Conservation (phyloP, 2,888 invertebrate genomes). For the Parthenolecanium corni region DNA sequence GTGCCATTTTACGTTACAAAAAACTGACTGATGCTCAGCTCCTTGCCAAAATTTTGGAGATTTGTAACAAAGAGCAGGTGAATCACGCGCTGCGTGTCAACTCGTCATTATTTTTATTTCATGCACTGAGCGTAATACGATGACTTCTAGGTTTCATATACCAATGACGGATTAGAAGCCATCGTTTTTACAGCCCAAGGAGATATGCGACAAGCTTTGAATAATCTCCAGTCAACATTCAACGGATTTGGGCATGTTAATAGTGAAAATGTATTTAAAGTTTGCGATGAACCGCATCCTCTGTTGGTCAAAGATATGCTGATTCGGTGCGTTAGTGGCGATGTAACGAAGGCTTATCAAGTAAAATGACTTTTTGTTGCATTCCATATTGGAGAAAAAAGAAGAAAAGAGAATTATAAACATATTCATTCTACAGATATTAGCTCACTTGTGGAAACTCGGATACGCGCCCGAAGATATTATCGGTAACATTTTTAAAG, state of each 20-base stretch:
- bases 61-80: slow-evolving; percentile 63
- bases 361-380: slow-evolving; percentile 36
- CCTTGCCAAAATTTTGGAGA: slow-evolving; percentile 62
- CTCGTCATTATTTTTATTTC: too few species aligned
- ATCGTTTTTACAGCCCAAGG: slow-evolving; percentile 97
- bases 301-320: slow-evolving; percentile 84
- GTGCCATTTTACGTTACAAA: slow-evolving; percentile 89
- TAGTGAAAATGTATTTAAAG: slow-evolving; percentile 91
- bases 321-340: slow-evolving; percentile 62
- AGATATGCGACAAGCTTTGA: slow-evolving; percentile 93
- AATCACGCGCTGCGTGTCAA: too few species aligned
- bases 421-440: slow-evolving; percentile 47
- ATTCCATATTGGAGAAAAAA: neutral
- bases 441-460: slow-evolving; percentile 78
- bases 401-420: too few species aligned
- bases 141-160: slow-evolving; percentile 53
- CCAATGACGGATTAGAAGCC: slow-evolving; percentile 87
- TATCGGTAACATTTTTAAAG: slow-evolving; percentile 85
- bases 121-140: slow-evolving; percentile 3
- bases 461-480: slow-evolving; percentile 97
- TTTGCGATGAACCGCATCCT: slow-evolving; percentile 98
- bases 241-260: slow-evolving; percentile 88
- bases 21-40: slow-evolving; percentile 84
- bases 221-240: slow-evolving; percentile 90
- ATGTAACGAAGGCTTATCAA: slow-evolving; percentile 76